phyloP scores from a whole-genome alignment of 2,797 vertebrate genomes.

The Sciurus carolinensis region DNA sequence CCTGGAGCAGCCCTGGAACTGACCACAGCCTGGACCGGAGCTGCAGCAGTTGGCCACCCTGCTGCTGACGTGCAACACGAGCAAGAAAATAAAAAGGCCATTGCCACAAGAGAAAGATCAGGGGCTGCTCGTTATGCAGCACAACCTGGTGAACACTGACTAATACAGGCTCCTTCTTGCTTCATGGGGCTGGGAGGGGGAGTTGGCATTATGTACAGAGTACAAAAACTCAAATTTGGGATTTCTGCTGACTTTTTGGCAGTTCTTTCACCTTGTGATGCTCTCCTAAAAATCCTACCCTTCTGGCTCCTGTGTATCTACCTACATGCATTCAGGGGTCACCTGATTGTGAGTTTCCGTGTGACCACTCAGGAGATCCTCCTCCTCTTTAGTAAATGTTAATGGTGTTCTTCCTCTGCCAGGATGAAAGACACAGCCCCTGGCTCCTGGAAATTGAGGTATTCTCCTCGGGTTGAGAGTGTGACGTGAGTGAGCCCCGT shows the following conservation, averaged over 20 bases:
- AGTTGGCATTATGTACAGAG: neutral
- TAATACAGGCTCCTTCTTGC: neutral
- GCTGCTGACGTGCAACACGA: accelerated
- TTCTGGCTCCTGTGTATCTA: neutral
- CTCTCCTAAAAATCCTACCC: neutral
- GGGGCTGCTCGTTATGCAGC: neutral
- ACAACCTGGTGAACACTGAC: neutral
- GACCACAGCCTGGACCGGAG: neutral
- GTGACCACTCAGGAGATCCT: neutral
- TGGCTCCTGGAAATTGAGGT: neutral
- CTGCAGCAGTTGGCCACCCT: neutral
- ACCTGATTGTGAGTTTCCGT: neutral
- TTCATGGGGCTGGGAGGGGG: neutral
- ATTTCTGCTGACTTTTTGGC: neutral
- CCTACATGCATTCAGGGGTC: neutral
- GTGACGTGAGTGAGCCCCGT: neutral
- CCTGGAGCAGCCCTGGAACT: neutral
- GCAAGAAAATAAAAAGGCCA: neutral
- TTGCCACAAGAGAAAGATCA: neutral
- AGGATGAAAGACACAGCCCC: neutral
- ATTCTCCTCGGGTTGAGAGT: neutral
- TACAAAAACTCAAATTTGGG: neutral
- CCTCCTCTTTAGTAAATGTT: neutral
- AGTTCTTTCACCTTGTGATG: neutral
- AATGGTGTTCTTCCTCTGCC: no score